Evolutionary conservation across 2,888 invertebrate genomes (phyloP), one percentile per base, ranked within the genome.

Genomic region (Zaprionus lineosus): DNA sequence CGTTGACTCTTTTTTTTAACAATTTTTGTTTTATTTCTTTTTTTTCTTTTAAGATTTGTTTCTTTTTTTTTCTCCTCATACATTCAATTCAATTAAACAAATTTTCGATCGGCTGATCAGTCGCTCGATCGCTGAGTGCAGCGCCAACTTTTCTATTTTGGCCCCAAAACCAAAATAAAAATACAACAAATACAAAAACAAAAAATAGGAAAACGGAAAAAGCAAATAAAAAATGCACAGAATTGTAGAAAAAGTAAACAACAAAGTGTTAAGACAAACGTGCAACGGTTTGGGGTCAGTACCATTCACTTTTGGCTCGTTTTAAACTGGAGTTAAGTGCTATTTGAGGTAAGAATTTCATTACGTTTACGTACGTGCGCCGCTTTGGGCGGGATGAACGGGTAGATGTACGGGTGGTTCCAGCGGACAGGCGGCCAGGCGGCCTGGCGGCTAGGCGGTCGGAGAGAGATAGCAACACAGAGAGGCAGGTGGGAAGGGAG

Each of bases 241-340:
- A 63, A 77, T 74, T 70, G 82, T 74, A 70, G 70, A 82, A 74
- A 82, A 76, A 75, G 75, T 83, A 72, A 82, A 79, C 77, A 77
- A 77, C 76, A 78, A 83, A 78, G 77, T 78, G 77, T 78, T 78
- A 83, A 81, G 76, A 76, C 76, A 76, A 78, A 78, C 77, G 77
- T 78, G 77, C 77, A 78, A 83, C 79, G 84, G 77, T 83, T 78
- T 78, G 77, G 77, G 77, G 77, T 78, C 77, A 78, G 84, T 84
- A 75, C 81, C 81, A 81, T 81, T 81, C 81, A 81, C 81, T 81
- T 81, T 81, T 81, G 84, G 79, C 82, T 82, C 79, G 84, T 78
- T 81, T 84, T 72, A 81, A 84, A 81, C 78, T 83, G 81, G 79
- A 81, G 82, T 82, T 84, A 82, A 81, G 79, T 79, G 79, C 84